Evolutionary conservation across 2,888 invertebrate species (phyloP), one percentile per base, ranked within the genome.

Genomic region (Corythucha ciliata): DNA sequence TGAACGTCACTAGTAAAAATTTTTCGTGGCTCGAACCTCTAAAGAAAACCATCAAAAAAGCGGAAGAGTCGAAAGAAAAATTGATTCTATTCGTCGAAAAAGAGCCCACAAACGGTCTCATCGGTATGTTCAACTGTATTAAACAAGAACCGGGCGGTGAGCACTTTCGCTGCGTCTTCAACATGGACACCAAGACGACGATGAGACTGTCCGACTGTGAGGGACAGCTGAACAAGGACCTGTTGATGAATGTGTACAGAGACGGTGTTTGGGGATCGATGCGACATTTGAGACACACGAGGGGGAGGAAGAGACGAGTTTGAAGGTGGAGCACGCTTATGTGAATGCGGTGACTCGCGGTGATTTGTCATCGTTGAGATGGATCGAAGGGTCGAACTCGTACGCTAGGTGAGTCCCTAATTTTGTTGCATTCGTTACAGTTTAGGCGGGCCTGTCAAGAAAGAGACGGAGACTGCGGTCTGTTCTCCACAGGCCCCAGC

Each of bases 331-430:
- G 67, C 90, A 94, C 71, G 96, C 96, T 12, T 96, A 91, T 70
- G 85, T 97, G 45, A 96, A 97, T 71, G 85, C 92, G 1, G 68
- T 92, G 61, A 83, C 82, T 14, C 79, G 94, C 65, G 97, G 97
- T 51, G 97, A 98, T 72, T 76, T 98, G 59, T 81, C 93, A 18
- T 93, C 87, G 62, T 76, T 92, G 60, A 79, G 80, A 63, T 97
- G 89, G 96, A 88, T 96, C 65, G 93, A 89, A 73, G 89, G 88
- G 49, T 84, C 83, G 46, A 74, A 81, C 22, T 46, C 53, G 5
- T 56, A 49, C 49, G 41, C 41, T 14, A 27, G 49, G 49, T 48
- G 18, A 32, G 33, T 32, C 27, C 25, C 6, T n/a, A n/a, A n/a
- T n/a, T n/a, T n/a, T n/a, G n/a, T n/a, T n/a, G n/a, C n/a, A n/a